These are phyloP conservation scores for Microtus richardsoni DNA, from an alignment of 2,113 vertebrate genomes.

Conservation along the genomic window DNA sequence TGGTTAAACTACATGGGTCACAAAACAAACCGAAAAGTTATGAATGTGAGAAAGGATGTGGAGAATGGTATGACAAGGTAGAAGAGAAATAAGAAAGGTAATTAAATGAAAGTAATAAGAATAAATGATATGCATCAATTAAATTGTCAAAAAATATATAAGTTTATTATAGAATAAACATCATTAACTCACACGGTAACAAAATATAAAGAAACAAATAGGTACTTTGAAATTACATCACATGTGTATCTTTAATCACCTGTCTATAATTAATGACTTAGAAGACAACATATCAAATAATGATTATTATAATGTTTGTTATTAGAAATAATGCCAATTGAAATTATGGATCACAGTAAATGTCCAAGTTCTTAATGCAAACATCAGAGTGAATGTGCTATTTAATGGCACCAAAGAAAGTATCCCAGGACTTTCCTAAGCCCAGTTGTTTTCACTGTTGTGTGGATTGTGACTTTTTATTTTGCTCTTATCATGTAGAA, in stretches of 20 bases:
- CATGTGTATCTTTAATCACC: not conserved
- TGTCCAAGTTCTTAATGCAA: not conserved
- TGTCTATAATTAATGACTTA: not conserved
- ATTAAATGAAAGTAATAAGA: not conserved
- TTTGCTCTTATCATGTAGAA: constrained; percentile 19
- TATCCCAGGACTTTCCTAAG: rapidly evolving
- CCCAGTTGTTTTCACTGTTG: not conserved
- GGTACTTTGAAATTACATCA: not conserved
- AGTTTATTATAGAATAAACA: not conserved
- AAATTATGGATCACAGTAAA: not conserved
- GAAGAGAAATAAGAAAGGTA: not conserved
- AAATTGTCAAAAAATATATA: not conserved
- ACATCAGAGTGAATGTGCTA: not conserved
- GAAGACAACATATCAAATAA: not conserved
- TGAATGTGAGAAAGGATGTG: not conserved
- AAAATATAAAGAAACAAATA: not conserved
- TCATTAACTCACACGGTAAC: not conserved
- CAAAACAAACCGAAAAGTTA: not conserved
- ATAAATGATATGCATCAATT: not conserved
- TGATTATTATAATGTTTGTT: not conserved
- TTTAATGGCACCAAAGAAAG: not conserved
- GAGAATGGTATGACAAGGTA: not conserved
- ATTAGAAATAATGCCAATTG: not conserved
- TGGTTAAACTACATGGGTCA: no score
- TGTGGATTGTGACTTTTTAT: not conserved